Evolutionary conservation across 1,140 invertebrate species (phyloP), one percentile per base, ranked within the genome.

Genomic region (Drosophila pallidifrons): DNA sequence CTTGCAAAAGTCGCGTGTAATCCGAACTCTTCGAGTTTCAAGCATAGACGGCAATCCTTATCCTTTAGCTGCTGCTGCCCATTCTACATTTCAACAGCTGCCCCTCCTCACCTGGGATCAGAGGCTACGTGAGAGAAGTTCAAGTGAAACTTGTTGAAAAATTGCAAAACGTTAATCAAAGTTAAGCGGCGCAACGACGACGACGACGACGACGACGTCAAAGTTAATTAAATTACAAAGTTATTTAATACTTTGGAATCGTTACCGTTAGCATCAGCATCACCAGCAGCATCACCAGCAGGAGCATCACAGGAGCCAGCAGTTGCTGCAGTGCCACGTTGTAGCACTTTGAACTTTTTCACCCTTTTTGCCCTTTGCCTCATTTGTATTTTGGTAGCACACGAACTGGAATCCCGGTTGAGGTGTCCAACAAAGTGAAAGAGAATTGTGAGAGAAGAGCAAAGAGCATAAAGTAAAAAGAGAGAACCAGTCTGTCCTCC

Each of bases 201-300:
- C 45, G 71, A 52, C 71, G 61, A 54, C 66, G 81, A 15, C 49
- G 79, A 32, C 75, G 75, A 79, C 85, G 81, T 89, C 85, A 89
- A 89, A 89, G 86, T 89, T 88, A 89, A 89, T 89, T 89, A 89
- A 89, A 89, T 89, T 89, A 89, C 85, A 89, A 88, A 88, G 85
- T 89, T 89, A 89, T 89, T 89, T 89, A 89, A 89, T 89, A 89
- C 85, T 85, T 81, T 89, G 72, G 78, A 81, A 88, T 79, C 72
- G 79, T 72, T 78, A 64, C 75, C 71, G 82, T 76, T 75, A 58
- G 58, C 72, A 71, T 16, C 71, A 65, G 61, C 35, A 46, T 13
- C 25, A 55, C 49, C 49, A 63, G 41, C n/a, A 45, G n/a, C 25
- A 55, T 47, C 25, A 51, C 41, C 57, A 63, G 47, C 25, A 61